These are phyloP conservation scores for Verasper variegatus DNA, from an alignment of 2,113 vertebrate species.

Conservation along the genomic window DNA sequence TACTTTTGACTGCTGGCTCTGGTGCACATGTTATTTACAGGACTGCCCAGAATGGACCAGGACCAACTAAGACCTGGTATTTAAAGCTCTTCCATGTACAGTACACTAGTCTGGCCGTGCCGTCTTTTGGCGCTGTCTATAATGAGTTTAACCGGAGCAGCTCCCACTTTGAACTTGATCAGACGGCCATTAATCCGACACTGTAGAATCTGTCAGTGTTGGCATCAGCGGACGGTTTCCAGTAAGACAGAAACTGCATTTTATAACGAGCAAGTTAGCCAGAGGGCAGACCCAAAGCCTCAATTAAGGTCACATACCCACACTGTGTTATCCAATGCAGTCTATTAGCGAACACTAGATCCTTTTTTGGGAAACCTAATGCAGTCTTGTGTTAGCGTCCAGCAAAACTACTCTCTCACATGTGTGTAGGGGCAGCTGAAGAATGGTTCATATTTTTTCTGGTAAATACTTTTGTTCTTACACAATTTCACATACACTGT, in stretches of 20 bases:
- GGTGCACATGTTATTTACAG: slow-evolving; percentile 59
- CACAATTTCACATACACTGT: too few species aligned
- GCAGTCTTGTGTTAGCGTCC: slow-evolving; percentile 11
- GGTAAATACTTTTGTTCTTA: background rate
- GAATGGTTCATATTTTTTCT: background rate
- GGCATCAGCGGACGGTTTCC: slow-evolving; percentile 70
- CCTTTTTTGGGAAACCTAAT: slow-evolving; percentile 27
- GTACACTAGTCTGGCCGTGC: slow-evolving; percentile 47
- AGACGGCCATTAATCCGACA: slow-evolving; percentile 70
- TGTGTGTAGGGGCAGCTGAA: background rate
- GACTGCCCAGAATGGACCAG: slow-evolving; percentile 53
- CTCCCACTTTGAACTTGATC: slow-evolving; percentile 76
- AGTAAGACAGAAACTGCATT: slow-evolving; percentile 71
- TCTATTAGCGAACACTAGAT: slow-evolving; percentile 39
- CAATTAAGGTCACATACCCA: slow-evolving; percentile 67
- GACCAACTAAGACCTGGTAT: slow-evolving; percentile 48
- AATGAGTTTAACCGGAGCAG: slow-evolving; percentile 73
- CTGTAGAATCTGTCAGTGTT: slow-evolving; percentile 59
- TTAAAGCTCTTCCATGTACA: slow-evolving; percentile 65
- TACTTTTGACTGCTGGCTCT: slow-evolving; percentile 60
- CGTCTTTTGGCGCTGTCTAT: slow-evolving; percentile 54
- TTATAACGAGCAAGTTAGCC: slow-evolving; percentile 73
- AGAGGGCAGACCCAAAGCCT: slow-evolving; percentile 61
- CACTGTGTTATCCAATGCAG: slow-evolving; percentile 55
- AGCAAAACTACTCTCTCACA: too few species aligned